Base-by-base conservation (phyloP, 2,113 vertebrate species). In the Acrocephalus kingi region DNA sequence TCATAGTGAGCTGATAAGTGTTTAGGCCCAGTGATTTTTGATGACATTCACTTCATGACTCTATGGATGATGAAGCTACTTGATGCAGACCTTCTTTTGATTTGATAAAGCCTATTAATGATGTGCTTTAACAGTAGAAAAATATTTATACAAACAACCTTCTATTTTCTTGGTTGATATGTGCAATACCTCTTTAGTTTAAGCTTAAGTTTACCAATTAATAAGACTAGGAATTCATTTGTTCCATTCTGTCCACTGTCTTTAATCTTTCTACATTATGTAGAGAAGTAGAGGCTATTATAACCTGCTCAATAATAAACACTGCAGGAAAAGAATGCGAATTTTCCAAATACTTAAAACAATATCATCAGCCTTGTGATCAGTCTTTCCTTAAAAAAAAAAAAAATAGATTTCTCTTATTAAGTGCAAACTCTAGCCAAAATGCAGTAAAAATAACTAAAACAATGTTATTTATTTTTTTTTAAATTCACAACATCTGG, bases 11-110 rank as follows among this genome's bases (percentile, higher is more conserved):
- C 31, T 45, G 58, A 11, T 73, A 95, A 79, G 31, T 87, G 49
- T 90, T 94, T 85, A 75, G 72, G 63, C 80, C 75, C 79, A 93
- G 45, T 67, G 84, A 77, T 89, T 95, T 94, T 71, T 93, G 90
- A 31, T 87, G 67, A 86, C 79, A 93, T 93, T 73, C 91, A 89
- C 82, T 94, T 96, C 87, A 94, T 87, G 61, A 89, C 95, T 56
- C 62, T 62, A 45, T 6, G 39, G 86, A 71, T 69, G 84, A 93
- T 59, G 69, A 75, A 83, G 54, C 79, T 86, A 12, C 66, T 69
- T 71, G 78, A 41, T 74, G 51, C 22, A 94, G 45, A 96, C 30
- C 90, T 71, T 55, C 31, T 73, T 55, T 49, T 92, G 84, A 93
- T 48, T 28, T 80, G 83, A 30, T 62, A 75, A 48, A 89, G 76